Evolutionary conservation across 2,113 vertebrate species (phyloP).

Genomic region (Rhabdomys dilectus): DNA sequence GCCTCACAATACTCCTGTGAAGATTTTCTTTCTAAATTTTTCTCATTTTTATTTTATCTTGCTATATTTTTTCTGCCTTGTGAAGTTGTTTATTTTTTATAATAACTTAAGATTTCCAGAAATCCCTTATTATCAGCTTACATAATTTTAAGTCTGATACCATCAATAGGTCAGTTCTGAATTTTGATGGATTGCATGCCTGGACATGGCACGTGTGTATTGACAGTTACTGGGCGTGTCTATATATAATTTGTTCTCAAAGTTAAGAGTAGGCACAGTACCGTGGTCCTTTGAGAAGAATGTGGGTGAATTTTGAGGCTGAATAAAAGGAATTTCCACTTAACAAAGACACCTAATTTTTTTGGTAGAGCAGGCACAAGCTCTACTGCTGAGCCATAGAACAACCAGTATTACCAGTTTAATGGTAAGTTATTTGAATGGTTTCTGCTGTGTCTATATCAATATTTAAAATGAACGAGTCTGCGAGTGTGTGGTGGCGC

Average conservation of each 20-base stretch:
- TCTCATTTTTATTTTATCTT: slow-evolving; percentile 48
- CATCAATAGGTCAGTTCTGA: neutral
- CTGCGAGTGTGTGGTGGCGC: too few species aligned
- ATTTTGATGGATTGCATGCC: neutral
- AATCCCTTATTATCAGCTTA: neutral
- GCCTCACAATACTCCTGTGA: neutral
- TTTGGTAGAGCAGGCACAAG: neutral
- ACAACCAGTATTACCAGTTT: neutral
- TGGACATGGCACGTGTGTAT: neutral
- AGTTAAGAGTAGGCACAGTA: neutral
- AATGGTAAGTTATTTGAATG: neutral
- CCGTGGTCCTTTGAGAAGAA: neutral
- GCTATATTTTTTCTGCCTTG: neutral
- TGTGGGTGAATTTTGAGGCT: neutral
- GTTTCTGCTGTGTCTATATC: neutral
- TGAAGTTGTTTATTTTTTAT: slow-evolving; percentile 27
- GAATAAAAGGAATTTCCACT: neutral
- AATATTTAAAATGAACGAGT: slow-evolving; percentile 10
- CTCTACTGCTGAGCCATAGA: neutral
- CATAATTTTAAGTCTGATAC: slow-evolving; percentile 15
- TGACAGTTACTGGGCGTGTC: neutral
- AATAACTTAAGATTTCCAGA: neutral
- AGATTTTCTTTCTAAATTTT: neutral
- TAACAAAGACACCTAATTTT: neutral
- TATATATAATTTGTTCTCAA: slow-evolving; percentile 31